Base-by-base conservation (phyloP, 2,888 invertebrate species). In the Sicus ferrugineus region DNA sequence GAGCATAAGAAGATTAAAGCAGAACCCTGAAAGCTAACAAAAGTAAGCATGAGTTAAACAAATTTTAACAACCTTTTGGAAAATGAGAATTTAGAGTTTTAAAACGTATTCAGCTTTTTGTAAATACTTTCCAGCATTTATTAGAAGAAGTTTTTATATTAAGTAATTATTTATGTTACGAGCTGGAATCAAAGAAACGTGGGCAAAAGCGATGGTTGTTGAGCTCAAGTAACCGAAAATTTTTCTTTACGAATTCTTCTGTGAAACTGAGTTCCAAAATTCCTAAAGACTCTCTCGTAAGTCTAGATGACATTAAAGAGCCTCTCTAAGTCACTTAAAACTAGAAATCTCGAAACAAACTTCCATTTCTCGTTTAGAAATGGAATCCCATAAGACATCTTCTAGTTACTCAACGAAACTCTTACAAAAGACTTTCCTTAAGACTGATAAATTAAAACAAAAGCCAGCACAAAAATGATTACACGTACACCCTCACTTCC, bases 101-200 rank as follows among this genome's bases (percentile, higher is more conserved):
- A 11, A 21, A 16, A 64, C 16, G 26, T 5, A 50, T 64, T 48
- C 31, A n/a, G 19, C 61, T 21, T 42, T 42, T 64, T 64, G 52
- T 64, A 70, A 68, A 68, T 65, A 66, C 50, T 66, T 65, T 30
- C 28, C 16, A 52, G 50, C 31, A 61, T 64, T 52, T n/a, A 63
- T 50, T 50, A 58, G 70, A 67, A 63, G 34, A 65, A 50, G 31
- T 68, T 65, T 62, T 19, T 11, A n/a, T 34, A 34, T 28, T n/a
- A 28, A 30, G 30, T 46, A 56, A 14, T 38, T 14, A 58, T 46
- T 31, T 58, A 23, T 23, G 14, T 61, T 50, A 67, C n/a, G 21
- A 19, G 16, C 42, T 31, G 62, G 28, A 30, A 59, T 46, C 54
- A 38, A 28, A n/a, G n/a, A 46, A 54, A 54, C 26, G 62, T 62